Evolutionary conservation across 2,113 vertebrate genomes (phyloP), one percentile per base, ranked within the genome.

Genomic region (Xerus inauris): DNA sequence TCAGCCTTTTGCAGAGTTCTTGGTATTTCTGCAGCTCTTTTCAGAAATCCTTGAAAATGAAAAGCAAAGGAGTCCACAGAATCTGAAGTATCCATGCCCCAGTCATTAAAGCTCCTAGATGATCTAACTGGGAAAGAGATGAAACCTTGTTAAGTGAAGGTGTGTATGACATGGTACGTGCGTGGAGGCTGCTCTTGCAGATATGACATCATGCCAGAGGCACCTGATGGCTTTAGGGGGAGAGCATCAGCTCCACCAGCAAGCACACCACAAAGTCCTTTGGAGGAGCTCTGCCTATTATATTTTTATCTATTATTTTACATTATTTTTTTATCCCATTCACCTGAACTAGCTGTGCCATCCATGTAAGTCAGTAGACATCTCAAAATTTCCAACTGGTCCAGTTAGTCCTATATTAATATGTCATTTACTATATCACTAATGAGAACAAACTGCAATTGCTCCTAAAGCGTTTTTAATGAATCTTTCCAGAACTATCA

Each of bases 1-100:
- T 64, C 96, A 91, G 84, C 45, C 59, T 94, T 81, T 96, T 81
- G 90, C 95, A 82, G 59, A 95, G 77, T 40, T 67, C 95, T 88
- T 87, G 84, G 35, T 94, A 90, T 91, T 97, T 97, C 82, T 96
- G 96, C 95, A 96, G 96, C 97, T 98, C 97, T 95, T 95, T 95
- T 97, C 85, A 94, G 90, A 88, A 82, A 92, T 45, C 54, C 45
- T 92, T 77, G 12, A 69, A 95, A 95, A 67, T 69, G 85, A 93
- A 97, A 96, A 89, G 82, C 47, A 35, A 95, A 88, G 76, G 20
- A 19, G 65, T 67, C 49, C 62, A 26, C 30, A 88, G 88, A 79
- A 80, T 57, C 42, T 79, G 35, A 30, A 87, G n/a, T 65, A 49
- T 87, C 91, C 49, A 16, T 45, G 49, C 64, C 64, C 4, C 35